phyloP scores from a whole-genome alignment of 1,140 invertebrate genomes.

The Drosophila bifasciata region DNA sequence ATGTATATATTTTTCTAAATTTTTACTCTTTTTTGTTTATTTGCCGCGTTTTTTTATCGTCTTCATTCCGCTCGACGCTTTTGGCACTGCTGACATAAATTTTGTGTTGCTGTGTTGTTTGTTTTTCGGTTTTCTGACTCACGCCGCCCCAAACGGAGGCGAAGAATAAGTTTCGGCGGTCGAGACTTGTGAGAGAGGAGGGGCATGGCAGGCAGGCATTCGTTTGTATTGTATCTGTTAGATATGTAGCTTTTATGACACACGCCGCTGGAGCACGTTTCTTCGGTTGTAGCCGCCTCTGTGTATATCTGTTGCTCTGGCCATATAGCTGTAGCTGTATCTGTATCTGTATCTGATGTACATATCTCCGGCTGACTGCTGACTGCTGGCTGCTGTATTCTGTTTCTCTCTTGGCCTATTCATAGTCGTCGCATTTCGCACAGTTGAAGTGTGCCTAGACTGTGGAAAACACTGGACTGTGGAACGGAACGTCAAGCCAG shows the following conservation, averaged over 20 bases:
- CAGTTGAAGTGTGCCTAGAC: conserved; percentile 81
- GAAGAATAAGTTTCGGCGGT: conserved; percentile 45
- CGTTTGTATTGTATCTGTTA: conserved; percentile 56
- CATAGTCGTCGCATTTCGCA: conserved; percentile 67
- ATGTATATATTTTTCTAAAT: conserved; percentile 17
- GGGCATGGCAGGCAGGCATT: conserved; percentile 14
- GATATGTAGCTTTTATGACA: conserved; percentile 71
- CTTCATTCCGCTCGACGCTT: conserved; percentile 59
- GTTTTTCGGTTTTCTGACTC: conserved; percentile 65
- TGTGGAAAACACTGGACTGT: conserved; percentile 51
- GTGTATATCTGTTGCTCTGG: conserved; percentile 18
- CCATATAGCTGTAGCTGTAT: conserved; percentile 10
- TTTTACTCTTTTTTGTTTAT: conserved; percentile 62
- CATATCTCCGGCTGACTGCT: not conserved
- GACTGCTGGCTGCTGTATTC: conserved; percentile 44
- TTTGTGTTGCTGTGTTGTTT: conserved; percentile 59
- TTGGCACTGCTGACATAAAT: conserved; percentile 82
- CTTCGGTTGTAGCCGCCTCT: conserved; percentile 41
- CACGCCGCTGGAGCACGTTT: conserved; percentile 74
- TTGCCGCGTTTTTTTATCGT: conserved; percentile 75
- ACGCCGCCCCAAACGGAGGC: conserved; percentile 50
- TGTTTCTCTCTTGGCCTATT: conserved; percentile 22
- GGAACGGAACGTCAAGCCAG: conserved; percentile 63
- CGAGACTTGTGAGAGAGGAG: not conserved
- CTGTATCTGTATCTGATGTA: conserved; percentile 41